Evolutionary conservation across 2,888 invertebrate genomes (phyloP), one percentile per base, ranked within the genome.

Genomic region (Marronus borbonicus): DNA sequence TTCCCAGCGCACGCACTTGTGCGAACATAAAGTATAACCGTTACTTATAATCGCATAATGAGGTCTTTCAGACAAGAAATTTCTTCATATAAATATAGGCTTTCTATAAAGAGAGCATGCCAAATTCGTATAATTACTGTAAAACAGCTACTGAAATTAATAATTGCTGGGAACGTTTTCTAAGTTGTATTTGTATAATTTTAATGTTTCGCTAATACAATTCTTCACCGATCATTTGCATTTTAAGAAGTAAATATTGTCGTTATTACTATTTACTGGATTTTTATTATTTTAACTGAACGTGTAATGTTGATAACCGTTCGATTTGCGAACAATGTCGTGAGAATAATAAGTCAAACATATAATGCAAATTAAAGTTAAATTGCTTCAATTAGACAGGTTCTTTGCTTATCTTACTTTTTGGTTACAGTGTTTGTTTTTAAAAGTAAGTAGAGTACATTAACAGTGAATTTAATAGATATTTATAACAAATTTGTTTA

Each of bases 101-200:
- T 72, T 72, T 72, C 72, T 72, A 72, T 31, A 72, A 72, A 58
- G 55, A 72, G 36, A 72, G 72, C 72, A 72, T 58, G 55, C 58
- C 17, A 72, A 72, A 72, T 72, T 58, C 20, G 20, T 58, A 58
- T 58, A 72, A 58, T 72, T 72, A 60, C 20, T 39, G 31, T 17
- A 55, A 72, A 58, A 36, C 49, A 70, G 36, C 36, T 39, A 72
- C 39, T 36, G 36, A 72, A 58, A 68, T 68, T 28, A n/a, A 72
- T 72, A 72, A 72, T 72, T 39, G 58, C 72, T 72, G 72, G 72
- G 72, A 72, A 72, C 55, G 20, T 36, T 58, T 72, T 72, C 58
- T 28, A 39, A 0, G 20, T 39, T 12, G 24, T 68, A 4, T 72
- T 72, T 58, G 58, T 24, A 36, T 36, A 36, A 72, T 36, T 39